Evolutionary conservation across 1,140 invertebrate genomes (phyloP).

Genomic region (Achatina immaculata): DNA sequence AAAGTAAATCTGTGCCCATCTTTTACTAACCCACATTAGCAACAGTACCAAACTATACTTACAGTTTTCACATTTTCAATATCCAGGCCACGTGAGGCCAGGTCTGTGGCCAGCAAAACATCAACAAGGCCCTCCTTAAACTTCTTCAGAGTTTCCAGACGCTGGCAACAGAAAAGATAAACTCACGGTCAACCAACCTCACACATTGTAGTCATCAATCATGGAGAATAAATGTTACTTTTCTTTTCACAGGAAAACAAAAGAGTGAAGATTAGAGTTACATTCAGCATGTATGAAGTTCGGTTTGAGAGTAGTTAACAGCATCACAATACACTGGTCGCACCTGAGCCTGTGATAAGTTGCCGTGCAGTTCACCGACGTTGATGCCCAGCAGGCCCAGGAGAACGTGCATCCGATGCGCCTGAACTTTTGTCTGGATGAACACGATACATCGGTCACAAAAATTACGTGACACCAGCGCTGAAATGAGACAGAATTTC

Average conservation of each 20-base stretch:
- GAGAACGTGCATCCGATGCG: slow-evolving; percentile 91
- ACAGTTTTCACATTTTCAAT: slow-evolving; percentile 95
- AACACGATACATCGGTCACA: slow-evolving; percentile 93
- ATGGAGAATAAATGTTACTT: neutral
- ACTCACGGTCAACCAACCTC: neutral
- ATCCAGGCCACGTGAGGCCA: slow-evolving; percentile 95
- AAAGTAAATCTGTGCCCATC: no score
- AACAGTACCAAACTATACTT: slow-evolving; percentile 59
- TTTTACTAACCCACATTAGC: no score
- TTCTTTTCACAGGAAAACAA: neutral
- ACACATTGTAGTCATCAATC: neutral
- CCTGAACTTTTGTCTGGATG: slow-evolving; percentile 94
- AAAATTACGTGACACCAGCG: slow-evolving; percentile 94
- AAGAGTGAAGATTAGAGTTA: no score
- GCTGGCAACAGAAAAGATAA: slow-evolving; percentile 7
- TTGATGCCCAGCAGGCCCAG: slow-evolving; percentile 88
- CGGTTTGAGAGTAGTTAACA: no score
- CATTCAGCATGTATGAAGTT: no score
- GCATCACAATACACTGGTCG: neutral
- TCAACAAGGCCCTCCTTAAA: slow-evolving; percentile 92
- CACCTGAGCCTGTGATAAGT: slow-evolving; percentile 85
- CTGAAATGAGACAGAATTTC: slow-evolving; percentile 69
- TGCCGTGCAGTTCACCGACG: slow-evolving; percentile 95
- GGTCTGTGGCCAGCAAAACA: slow-evolving; percentile 94
- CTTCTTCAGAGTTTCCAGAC: slow-evolving; percentile 70